These are phyloP conservation scores for Montipora cactus DNA, from an alignment of 64 coral and sea anemone species.

Conservation along the genomic window DNA sequence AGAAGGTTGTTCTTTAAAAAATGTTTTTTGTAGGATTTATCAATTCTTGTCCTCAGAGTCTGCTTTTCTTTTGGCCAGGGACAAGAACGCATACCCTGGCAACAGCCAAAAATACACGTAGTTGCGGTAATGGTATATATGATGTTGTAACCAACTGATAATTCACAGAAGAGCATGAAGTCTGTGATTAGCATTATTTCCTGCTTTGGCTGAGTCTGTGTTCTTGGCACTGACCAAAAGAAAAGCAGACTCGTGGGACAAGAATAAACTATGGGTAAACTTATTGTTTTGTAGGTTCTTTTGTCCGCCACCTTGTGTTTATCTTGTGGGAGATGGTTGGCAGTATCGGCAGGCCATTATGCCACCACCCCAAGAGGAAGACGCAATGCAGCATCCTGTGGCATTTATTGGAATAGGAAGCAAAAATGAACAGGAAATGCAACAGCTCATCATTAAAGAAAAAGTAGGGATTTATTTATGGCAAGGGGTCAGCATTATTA, in stretches of 20 bases:
- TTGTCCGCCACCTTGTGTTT: constrained; percentile 96
- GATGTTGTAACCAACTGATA: too few species aligned
- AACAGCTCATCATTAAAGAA: constrained; percentile 94
- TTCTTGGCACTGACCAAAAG: too few species aligned
- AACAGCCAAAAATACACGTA: too few species aligned
- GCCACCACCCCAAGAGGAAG: constrained; percentile 65
- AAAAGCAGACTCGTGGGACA: too few species aligned
- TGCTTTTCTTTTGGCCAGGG: too few species aligned
- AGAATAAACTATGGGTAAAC: not conserved
- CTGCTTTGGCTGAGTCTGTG: too few species aligned
- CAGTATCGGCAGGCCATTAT: constrained; percentile 71
- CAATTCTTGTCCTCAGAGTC: too few species aligned
- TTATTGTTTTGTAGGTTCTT: constrained; percentile 80
- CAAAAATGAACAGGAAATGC: constrained; percentile 94
- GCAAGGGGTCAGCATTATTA: too few species aligned
- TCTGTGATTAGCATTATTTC: too few species aligned
- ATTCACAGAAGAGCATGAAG: too few species aligned
- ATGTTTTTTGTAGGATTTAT: not conserved
- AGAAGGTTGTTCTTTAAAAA: constrained; percentile 70
- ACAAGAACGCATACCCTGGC: too few species aligned
- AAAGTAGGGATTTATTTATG: constrained; percentile 65
- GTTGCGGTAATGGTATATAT: too few species aligned
- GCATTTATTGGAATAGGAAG: constrained; percentile 97
- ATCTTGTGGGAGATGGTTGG: constrained; percentile 93
- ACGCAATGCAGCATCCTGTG: constrained; percentile 81